Evolutionary conservation across 1,140 invertebrate species (phyloP), one percentile per base, ranked within the genome.

Genomic region (Luehdorfia chinensis): DNA sequence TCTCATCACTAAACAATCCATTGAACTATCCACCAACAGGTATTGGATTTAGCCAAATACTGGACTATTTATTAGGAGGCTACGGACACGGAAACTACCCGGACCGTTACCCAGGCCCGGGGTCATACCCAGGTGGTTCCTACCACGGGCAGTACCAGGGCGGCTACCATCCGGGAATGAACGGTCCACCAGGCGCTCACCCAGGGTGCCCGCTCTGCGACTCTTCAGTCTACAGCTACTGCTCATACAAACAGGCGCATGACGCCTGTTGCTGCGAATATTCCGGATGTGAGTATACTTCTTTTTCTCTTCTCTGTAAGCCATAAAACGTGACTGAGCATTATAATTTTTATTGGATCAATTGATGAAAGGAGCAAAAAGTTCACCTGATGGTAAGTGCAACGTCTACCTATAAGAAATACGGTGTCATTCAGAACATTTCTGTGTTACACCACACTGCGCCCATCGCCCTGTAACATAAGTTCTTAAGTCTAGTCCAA

Each of bases 181-280:
- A 56, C 2, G 80, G 80, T 1, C 75, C 77, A 0, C 77, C 75
- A 0, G 83, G 83, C 2, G 79, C 77, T 11, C 79, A 86, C 30
- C 74, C 77, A 0, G 84, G 87, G 11, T 94, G 93, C 62, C 93
- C 93, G 1, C 59, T 91, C 2, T 94, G 93, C 56, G 93, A 94
- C 67, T 91, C 90, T 1, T 93, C 92, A 0, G 92, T 94, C 0
- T 94, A 91, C 70, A 90, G 90, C 50, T 94, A 94, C 58, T 94
- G 93, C 59, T 90, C 90, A 1, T 88, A 92, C 27, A 94, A 93
- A 75, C 80, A 94, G 39, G 87, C 92, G 1, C 93, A 94, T 62
- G 93, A 94, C 61, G 89, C 92, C 0, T 94, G 93, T 63, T 94
- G 93, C 66, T 94, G 93, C 59, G 84, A 89, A 36, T 76, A 79